Base-by-base conservation (phyloP, 2,113 vertebrate genomes). In the Scomber colias region DNA sequence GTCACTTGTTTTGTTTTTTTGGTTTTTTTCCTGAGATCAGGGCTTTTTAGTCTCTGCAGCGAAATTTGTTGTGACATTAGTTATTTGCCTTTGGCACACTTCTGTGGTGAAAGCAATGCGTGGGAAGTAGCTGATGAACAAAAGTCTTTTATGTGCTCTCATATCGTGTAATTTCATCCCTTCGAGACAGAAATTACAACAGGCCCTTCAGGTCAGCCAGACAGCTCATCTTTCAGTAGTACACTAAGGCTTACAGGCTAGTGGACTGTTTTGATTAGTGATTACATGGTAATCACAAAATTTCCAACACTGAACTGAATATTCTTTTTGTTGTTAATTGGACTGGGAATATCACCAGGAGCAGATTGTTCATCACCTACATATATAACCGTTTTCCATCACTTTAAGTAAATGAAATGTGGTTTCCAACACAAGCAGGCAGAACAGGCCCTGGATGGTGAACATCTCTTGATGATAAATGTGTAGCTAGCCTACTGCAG, bases 221-320 rank as follows among this genome's bases (percentile, higher is more conserved):
- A 69, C 57, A 31, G 68, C 71, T 76, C 71, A 45, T 55, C 30
- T 82, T 88, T 85, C 55, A 57, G 24, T 27, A 27, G 24, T 3
- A 27, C 24, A 27, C 24, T 27, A 27, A 27, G 24, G 24, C 24
- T 27, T 27, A 64, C 50, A 53, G 35, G 19, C 55, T 63, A 49
- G 59, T 11, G 7, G 59, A 45, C n/a, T 65, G 45, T 40, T 59
- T 69, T 63, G 24, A 59, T 76, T 35, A 54, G 12, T 71, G 61
- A 48, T 60, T 21, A 53, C n/a, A 70, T 27, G 75, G 48, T 27
- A 27, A 27, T 27, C n/a, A 17, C 45, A 35, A 24, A 51, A 51
- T 5, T 72, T 60, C 63, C 13, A 72, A 56, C 17, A 9, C 24
- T 27, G 54, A 61, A 82, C 53, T 60, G 9, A 31, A 68, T 24